Conservation (phyloP, 2,797 vertebrate species). For the Arnoldichthys spilopterus region DNA sequence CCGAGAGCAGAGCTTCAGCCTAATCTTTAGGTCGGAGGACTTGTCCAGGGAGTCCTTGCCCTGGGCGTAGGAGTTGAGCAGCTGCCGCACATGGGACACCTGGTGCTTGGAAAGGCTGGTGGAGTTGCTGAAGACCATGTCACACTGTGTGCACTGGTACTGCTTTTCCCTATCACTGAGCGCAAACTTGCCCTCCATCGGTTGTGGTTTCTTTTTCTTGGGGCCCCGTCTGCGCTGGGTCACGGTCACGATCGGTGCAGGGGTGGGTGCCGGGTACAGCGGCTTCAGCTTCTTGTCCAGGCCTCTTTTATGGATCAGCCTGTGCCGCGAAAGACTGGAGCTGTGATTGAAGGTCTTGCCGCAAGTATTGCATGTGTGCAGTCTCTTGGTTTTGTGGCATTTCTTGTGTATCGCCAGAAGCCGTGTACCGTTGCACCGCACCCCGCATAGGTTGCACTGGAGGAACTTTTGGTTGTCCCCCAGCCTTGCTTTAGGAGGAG, state of each 20-base stretch:
- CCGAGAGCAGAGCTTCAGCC: slow-evolving; percentile 80
- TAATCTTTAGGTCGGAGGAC: slow-evolving; percentile 81
- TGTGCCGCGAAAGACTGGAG: slow-evolving; percentile 78
- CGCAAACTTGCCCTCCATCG: slow-evolving; percentile 1
- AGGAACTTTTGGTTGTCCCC: slow-evolving; percentile 68
- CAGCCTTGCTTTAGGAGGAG: slow-evolving; percentile 33
- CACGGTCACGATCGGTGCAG: slow-evolving; percentile 53
- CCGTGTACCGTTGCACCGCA: slow-evolving; percentile 79
- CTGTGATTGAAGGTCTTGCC: slow-evolving; percentile 81
- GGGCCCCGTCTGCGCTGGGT: slow-evolving; percentile 47
- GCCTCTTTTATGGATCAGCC: slow-evolving; percentile 78
- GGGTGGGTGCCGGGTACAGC: slow-evolving; percentile 38
- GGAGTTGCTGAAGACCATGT: slow-evolving; percentile 79
- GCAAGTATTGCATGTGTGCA: slow-evolving; percentile 74
- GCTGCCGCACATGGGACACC: slow-evolving; percentile 77
- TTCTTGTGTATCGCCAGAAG: slow-evolving; percentile 79
- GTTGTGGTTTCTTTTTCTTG: not conserved
- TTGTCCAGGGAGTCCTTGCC: slow-evolving; percentile 74
- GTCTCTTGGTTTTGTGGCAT: slow-evolving; percentile 75
- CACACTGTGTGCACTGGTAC: slow-evolving; percentile 79
- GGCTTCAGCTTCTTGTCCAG: slow-evolving; percentile 67
- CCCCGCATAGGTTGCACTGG: slow-evolving; percentile 77
- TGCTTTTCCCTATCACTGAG: slow-evolving; percentile 68
- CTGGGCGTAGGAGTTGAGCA: slow-evolving; percentile 76
- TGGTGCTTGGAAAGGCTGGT: slow-evolving; percentile 76